These are phyloP conservation scores for Gymnothorax javanicus DNA, from an alignment of 2,797 vertebrate genomes.

Conservation along the genomic window DNA sequence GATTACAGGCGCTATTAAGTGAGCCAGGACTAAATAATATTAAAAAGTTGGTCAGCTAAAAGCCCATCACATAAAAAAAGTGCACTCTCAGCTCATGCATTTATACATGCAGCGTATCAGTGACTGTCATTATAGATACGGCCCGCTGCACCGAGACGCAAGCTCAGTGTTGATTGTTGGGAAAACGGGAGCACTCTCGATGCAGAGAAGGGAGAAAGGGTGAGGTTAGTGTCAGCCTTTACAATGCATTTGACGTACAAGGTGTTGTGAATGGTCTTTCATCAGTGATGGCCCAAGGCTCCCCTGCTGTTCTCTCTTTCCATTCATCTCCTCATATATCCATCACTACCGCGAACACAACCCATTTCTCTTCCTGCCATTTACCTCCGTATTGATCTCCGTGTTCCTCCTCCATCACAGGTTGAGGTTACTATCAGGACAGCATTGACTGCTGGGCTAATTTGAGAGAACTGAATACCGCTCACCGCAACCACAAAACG, in stretches of 20 bases:
- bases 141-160: not conserved
- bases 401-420: not conserved
- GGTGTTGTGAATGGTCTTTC: conserved; percentile 1
- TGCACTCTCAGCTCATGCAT: conserved; percentile 10
- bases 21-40: not conserved
- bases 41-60: not conserved
- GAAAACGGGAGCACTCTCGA: not conserved
- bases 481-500: not conserved
- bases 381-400: not conserved
- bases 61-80: not conserved
- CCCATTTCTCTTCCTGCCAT: conserved; percentile 13
- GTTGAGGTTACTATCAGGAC: conserved; percentile 6
- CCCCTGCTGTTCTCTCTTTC: not conserved
- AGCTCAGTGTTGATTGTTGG: conserved; percentile 1
- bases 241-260: not conserved
- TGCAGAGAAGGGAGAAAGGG: not conserved
- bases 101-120: conserved; percentile 17
- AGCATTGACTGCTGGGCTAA: not conserved
- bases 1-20: not conserved
- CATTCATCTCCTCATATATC: not conserved
- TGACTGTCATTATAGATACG: conserved; percentile 13
- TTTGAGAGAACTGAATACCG: not conserved
- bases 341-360: not conserved
- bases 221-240: not conserved
- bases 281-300: not conserved